phyloP scores from a whole-genome alignment of 2,797 vertebrate species.

The Danio aesculapii region DNA sequence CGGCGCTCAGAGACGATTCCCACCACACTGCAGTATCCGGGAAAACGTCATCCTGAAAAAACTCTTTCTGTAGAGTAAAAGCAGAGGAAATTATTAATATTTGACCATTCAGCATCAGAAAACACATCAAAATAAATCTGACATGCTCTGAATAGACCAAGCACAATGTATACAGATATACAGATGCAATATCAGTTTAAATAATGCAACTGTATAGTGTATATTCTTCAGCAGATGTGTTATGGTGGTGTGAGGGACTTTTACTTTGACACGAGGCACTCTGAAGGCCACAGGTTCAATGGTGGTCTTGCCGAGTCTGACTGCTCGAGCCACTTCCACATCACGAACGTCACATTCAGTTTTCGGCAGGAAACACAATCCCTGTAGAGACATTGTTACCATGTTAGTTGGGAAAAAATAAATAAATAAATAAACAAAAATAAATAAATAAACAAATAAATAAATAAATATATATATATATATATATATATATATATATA shows the following conservation, averaged over 20 bases:
- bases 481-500: too few species aligned
- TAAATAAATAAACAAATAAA: too few species aligned
- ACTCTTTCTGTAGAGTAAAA: constrained; percentile 87
- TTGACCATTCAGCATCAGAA: not conserved
- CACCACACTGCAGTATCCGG: constrained; percentile 85
- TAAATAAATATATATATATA: too few species aligned
- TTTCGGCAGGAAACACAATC: constrained; percentile 90
- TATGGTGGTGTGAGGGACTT: constrained; percentile 27
- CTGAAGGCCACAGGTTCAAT: constrained; percentile 91
- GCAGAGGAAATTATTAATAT: not conserved
- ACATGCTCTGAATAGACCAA: too few species aligned
- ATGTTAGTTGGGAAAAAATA: too few species aligned
- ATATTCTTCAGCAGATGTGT: constrained; percentile 26
- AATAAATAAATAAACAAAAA: too few species aligned
- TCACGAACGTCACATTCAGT: constrained; percentile 87
- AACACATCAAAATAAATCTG: not conserved
- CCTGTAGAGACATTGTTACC: constrained; percentile 72
- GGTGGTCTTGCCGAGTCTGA: constrained; percentile 86
- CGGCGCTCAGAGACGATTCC: constrained; percentile 80
- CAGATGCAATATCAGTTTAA: not conserved
- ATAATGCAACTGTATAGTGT: not conserved
- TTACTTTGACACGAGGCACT: constrained; percentile 91
- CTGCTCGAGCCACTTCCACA: constrained; percentile 88
- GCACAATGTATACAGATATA: not conserved
- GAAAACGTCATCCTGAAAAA: constrained; percentile 95